Percentiles rank a stretch among this genome's conserved stretches.
Evolutionary conservation across 1,140 invertebrate genomes (phyloP).

Genomic region (Ganaspis sp.): DNA sequence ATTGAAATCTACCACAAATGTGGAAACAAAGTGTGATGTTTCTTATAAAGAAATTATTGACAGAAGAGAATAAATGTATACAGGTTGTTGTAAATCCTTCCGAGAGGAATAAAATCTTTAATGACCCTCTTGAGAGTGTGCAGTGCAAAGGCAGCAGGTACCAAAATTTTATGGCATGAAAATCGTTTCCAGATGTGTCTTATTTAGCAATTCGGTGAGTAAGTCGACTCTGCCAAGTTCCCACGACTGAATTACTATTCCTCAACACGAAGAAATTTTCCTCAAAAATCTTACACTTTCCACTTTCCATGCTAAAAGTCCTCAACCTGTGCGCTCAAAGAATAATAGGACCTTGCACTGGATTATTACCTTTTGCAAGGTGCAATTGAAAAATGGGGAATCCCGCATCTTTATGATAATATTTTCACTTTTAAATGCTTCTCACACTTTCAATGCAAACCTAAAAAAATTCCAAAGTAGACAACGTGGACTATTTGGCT

Average conservation of each 20-base stretch:
- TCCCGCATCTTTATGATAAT: background rate
- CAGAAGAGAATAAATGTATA: background rate
- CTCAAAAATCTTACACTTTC: conserved; percentile 47
- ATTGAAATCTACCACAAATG: background rate
- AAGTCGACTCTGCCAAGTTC: conserved; percentile 53
- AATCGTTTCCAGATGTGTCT: conserved; percentile 69
- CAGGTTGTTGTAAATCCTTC: conserved; percentile 26
- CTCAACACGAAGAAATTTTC: conserved; percentile 57
- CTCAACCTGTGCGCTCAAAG: conserved; percentile 33
- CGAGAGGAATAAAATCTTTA: conserved; percentile 38
- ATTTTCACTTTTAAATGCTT: background rate
- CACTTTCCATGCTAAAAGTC: conserved; percentile 35
- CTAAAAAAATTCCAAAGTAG: background rate
- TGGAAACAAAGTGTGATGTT: background rate
- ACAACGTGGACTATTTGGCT: too few species aligned
- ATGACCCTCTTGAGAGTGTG: conserved; percentile 45
- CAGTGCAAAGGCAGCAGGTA: conserved; percentile 52
- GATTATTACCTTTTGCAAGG: background rate
- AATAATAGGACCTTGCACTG: conserved; percentile 26
- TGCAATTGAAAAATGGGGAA: background rate
- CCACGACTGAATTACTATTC: conserved; percentile 62
- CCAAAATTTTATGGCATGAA: conserved; percentile 63
- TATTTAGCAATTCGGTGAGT: conserved; percentile 49
- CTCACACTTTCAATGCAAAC: background rate
- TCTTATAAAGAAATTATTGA: background rate